A percentile compares a stretch with the other conserved stretches of the same genome.
Evolutionary conservation across 1,140 invertebrate genomes (phyloP).

Genomic region (Teleopsis dalmanni): DNA sequence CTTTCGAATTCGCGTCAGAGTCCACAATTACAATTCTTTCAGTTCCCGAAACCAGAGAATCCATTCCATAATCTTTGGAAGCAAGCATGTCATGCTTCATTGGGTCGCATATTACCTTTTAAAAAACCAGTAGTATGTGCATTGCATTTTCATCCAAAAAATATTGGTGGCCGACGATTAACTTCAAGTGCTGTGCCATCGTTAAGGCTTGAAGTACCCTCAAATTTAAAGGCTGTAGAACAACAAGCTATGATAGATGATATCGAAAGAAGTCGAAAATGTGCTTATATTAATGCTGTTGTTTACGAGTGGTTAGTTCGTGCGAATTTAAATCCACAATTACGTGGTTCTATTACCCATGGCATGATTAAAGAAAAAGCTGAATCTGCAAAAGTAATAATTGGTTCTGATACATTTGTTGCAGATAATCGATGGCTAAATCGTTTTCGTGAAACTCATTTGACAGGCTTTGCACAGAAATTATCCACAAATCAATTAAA

Average conservation of each 20-base stretch:
- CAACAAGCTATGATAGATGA: conserved; percentile 39
- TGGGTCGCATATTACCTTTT: conserved; percentile 33
- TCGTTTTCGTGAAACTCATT: conserved; percentile 35
- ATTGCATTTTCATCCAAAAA: conserved; percentile 35
- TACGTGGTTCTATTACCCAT: conserved; percentile 38
- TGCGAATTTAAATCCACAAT: conserved; percentile 37
- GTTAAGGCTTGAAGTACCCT: conserved; percentile 31
- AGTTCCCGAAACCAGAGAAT: conserved; percentile 36
- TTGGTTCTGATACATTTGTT: conserved; percentile 32
- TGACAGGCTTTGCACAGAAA: conserved; percentile 38
- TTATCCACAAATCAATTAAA: conserved; percentile 34
- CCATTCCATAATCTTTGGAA: conserved; percentile 38
- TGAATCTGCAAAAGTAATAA: conserved; percentile 29
- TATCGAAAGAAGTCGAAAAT: conserved; percentile 34
- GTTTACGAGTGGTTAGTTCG: conserved; percentile 40
- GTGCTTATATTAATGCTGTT: conserved; percentile 39
- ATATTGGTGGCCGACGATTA: conserved; percentile 27
- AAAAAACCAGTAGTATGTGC: conserved; percentile 40
- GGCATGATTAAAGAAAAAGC: conserved; percentile 42
- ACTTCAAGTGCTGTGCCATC: conserved; percentile 35
- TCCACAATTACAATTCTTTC: conserved; percentile 39
- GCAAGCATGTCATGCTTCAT: conserved; percentile 36
- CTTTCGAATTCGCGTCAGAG: conserved; percentile 36
- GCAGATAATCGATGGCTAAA: conserved; percentile 41
- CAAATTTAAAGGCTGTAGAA: conserved; percentile 34